A percentile compares a stretch with the other conserved stretches of the same genome.
Evolutionary conservation across 2,888 invertebrate species (phyloP).

Genomic region (Gymnoscelis rufifasciata): DNA sequence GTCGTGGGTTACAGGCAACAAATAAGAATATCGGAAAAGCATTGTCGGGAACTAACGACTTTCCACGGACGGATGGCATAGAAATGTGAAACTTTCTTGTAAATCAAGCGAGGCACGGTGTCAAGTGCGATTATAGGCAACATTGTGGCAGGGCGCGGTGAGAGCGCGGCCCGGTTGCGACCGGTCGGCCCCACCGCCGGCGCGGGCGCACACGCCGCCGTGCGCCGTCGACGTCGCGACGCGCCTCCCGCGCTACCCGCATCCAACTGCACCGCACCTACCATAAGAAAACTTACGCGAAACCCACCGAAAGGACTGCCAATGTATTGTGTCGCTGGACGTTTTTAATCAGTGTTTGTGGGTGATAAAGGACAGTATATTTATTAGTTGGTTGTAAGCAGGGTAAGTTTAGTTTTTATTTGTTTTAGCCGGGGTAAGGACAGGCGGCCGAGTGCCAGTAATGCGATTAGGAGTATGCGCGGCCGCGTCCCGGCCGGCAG

Average conservation of each 20-base stretch:
- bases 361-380: conserved; percentile 31
- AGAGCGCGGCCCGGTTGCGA: conserved; percentile 76
- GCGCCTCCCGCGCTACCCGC: conserved; percentile 57
- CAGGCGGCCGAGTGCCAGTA: conserved; percentile 50
- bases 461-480: conserved; percentile 56
- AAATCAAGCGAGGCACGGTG: conserved; percentile 66
- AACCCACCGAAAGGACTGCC: conserved; percentile 43
- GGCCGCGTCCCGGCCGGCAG: conserved; percentile 32
- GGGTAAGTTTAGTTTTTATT: conserved; percentile 25
- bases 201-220: conserved; percentile 66
- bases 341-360: conserved; percentile 41
- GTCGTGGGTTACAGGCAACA: conserved; percentile 30
- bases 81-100: conserved; percentile 76
- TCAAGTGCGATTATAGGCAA: conserved; percentile 74
- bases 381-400: conserved; percentile 13
- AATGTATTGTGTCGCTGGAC: conserved; percentile 54
- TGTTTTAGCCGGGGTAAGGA: conserved; percentile 49
- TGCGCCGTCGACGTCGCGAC: conserved; percentile 75
- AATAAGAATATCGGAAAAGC: conserved; percentile 33
- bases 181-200: conserved; percentile 74
- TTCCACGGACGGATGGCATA: conserved; percentile 56
- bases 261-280: conserved; percentile 40
- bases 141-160: conserved; percentile 59
- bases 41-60: conserved; percentile 32
- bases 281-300: conserved; percentile 44